These are phyloP conservation scores for Macrophya annulata DNA, from an alignment of 2,888 invertebrate genomes.

Conservation along the genomic window DNA sequence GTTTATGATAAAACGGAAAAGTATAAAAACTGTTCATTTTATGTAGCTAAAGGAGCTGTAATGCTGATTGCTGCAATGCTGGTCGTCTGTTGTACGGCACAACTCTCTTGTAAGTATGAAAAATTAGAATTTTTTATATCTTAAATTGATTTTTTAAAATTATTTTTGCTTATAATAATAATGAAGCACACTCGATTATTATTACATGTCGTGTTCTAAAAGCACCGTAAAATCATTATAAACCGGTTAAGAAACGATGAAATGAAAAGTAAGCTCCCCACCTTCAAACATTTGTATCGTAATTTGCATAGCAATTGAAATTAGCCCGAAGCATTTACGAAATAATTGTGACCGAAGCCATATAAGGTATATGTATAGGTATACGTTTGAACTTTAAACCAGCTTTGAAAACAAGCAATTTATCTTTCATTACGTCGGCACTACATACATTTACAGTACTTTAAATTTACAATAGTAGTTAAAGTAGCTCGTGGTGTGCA, in stretches of 20 bases:
- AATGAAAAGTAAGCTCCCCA: background rate
- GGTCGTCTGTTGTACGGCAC: slow-evolving; percentile 56
- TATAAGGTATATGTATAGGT: background rate
- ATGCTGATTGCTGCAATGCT: slow-evolving; percentile 53
- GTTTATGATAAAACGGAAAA: too few relatives aligned
- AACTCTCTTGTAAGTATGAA: slow-evolving; percentile 63
- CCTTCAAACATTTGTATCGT: background rate
- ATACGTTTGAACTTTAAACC: background rate
- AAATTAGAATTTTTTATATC: background rate
- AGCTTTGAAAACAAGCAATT: background rate
- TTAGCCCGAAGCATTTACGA: slow-evolving; percentile 8
- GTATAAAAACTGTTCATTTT: background rate
- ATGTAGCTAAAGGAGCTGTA: slow-evolving; percentile 57
- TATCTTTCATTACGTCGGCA: background rate
- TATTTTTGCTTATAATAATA: background rate
- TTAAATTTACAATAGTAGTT: background rate
- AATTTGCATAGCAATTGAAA: slow-evolving; percentile 18
- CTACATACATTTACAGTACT: background rate
- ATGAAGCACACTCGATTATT: background rate
- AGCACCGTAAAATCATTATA: background rate
- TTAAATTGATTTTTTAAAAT: background rate
- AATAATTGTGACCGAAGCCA: background rate
- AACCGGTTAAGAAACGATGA: background rate
- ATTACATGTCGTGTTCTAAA: background rate
- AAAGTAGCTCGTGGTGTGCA: background rate